These are phyloP conservation scores for Galeopterus variegatus DNA, from an alignment of 2,113 vertebrate species.

Conservation along the genomic window DNA sequence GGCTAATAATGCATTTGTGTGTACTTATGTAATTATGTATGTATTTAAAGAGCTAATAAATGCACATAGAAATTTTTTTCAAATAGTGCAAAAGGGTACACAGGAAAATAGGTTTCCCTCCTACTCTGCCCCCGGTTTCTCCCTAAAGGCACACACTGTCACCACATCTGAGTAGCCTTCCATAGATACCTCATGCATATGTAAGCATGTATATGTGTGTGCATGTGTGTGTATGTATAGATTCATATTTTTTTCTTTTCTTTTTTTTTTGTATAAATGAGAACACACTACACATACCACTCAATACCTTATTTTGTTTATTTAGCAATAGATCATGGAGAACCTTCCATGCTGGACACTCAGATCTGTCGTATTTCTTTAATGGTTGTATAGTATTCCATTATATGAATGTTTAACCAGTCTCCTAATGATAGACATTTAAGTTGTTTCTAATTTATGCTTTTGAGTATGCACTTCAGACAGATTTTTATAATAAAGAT, in stretches of 20 bases:
- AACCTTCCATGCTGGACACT: not conserved
- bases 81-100: not conserved
- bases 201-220: not conserved
- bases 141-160: not conserved
- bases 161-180: not conserved
- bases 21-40: not conserved
- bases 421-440: not conserved
- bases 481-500: slow-evolving; percentile 31
- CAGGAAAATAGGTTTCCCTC: not conserved
- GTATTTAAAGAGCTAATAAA: not conserved
- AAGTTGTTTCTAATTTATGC: slow-evolving; percentile 38
- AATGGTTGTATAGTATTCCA: not conserved
- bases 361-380: not conserved
- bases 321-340: not conserved
- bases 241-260: not conserved
- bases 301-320: not conserved
- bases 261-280: not conserved
- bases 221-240: not conserved
- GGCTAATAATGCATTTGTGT: not conserved
- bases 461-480: slow-evolving; percentile 36
- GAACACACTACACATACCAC: not conserved
- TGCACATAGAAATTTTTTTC: not conserved
- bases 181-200: too few relatives aligned
- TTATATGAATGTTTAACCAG: not conserved
- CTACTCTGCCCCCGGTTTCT: not conserved